Conservation (phyloP, 1,140 invertebrate species). For the Cydia strobilella region DNA sequence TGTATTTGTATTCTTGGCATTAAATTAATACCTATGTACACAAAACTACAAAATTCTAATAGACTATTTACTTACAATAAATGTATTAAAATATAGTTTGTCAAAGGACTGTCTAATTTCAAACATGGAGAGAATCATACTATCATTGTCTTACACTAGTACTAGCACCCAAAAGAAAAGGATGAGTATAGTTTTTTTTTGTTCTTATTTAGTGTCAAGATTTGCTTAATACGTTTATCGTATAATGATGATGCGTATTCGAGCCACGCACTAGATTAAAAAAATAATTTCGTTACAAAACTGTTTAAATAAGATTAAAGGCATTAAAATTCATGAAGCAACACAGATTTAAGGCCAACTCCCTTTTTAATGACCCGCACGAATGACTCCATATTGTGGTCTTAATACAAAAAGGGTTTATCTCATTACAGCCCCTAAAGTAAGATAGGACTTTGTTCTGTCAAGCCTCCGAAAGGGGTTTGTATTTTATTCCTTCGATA, state of each 20-base stretch:
- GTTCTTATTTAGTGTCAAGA: too few species aligned
- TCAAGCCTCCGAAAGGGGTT: constrained; percentile 4
- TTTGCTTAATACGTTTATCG: too few species aligned
- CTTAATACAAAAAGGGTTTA: background rate
- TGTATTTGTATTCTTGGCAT: too few species aligned
- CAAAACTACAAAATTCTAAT: too few species aligned
- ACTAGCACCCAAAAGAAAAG: too few species aligned
- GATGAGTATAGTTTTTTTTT: too few species aligned
- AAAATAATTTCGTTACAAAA: background rate
- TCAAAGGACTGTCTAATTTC: too few species aligned
- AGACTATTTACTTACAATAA: too few species aligned
- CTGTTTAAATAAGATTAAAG: background rate
- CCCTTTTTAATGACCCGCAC: constrained; percentile 3
- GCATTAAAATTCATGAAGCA: constrained; percentile 10
- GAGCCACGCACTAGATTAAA: background rate
- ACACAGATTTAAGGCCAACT: background rate
- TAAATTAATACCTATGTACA: too few species aligned
- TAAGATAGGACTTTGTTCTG: background rate
- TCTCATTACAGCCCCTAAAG: background rate
- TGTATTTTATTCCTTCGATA: constrained; percentile 9
- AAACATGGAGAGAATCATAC: too few species aligned
- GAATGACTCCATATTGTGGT: background rate
- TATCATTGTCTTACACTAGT: too few species aligned
- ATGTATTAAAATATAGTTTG: too few species aligned
- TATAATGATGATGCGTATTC: background rate